Base-by-base conservation (phyloP, 2,797 vertebrate species). In the Channa striata region DNA sequence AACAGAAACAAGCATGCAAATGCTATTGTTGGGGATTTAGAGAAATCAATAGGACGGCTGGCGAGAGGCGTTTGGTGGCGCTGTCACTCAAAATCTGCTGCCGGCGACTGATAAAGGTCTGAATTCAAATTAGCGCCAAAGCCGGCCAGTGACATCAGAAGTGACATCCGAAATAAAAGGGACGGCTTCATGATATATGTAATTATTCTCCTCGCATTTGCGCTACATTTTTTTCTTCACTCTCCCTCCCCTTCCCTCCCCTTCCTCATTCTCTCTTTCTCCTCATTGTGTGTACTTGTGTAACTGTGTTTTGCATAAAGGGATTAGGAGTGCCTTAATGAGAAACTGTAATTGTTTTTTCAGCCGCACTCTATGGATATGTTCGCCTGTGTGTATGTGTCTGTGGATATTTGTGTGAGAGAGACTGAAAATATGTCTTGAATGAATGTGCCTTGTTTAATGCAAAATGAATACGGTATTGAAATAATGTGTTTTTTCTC, bases 1-100 rank as follows among this genome's bases (percentile, higher is more conserved):
- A 97, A 98, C 97, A 99, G 98, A 99, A 99, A 99, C 97, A 99
- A 99, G 97, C 97, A 99, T 98, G 97, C 97, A 99, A 99, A 99
- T 98, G 96, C 96, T 95, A 99, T 99, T 99, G 98, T 99, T 97
- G 96, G 90, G 98, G 98, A 99, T 99, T 99, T 99, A 97, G 96
- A 96, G 97, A 98, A 99, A 99, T 99, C 98, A 99, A 99, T 99
- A 98, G 97, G 98, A 98, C 95, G 96, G 96, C 91, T 97, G 96
- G 97, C 94, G 94, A 95, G 95, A 96, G 95, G 95, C 97, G 96
- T 97, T 99, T 96, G 97, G 97, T 97, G 96, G 95, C 95, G 94
- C 96, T 96, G 97, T 97, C 97, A 98, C 94, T 99, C 97, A 99
- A 94, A 93, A 95, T 96, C 97, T 97, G 96, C 98, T 99, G 98